Evolutionary conservation across 2,113 vertebrate species (phyloP).

Genomic region (Alethe castanea): DNA sequence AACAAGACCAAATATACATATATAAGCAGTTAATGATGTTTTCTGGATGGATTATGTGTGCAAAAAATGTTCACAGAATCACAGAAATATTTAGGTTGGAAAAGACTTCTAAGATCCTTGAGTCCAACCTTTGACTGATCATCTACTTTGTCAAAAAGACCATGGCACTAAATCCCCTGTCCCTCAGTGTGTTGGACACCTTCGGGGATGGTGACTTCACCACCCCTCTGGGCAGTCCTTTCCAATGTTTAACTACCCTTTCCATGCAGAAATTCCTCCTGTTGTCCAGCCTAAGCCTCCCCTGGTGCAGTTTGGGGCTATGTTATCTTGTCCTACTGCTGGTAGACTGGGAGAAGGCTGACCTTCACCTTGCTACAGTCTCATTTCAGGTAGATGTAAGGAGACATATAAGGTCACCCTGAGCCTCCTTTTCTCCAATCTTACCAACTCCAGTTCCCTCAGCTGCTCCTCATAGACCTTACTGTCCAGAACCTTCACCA

Average conservation of each 20-base stretch:
- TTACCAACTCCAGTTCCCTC: not conserved
- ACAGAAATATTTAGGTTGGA: not conserved
- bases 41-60: not conserved
- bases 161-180: not conserved
- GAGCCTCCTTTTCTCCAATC: not conserved
- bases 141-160: not conserved
- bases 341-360: not conserved
- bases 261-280: not conserved
- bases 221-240: not conserved
- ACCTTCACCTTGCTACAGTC: no score
- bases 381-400: not conserved
- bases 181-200: not conserved
- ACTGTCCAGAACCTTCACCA: not conserved
- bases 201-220: not conserved
- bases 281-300: not conserved
- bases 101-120: not conserved
- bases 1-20: not conserved
- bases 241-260: not conserved
- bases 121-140: not conserved
- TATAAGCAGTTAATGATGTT: not conserved
- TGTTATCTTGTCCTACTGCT: not conserved
- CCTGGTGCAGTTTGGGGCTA: not conserved
- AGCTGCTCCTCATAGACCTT: not conserved
- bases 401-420: not conserved
- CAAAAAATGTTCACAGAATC: not conserved